Conservation (phyloP, 2,797 vertebrate genomes). For the Peromyscus nudipes region DNA sequence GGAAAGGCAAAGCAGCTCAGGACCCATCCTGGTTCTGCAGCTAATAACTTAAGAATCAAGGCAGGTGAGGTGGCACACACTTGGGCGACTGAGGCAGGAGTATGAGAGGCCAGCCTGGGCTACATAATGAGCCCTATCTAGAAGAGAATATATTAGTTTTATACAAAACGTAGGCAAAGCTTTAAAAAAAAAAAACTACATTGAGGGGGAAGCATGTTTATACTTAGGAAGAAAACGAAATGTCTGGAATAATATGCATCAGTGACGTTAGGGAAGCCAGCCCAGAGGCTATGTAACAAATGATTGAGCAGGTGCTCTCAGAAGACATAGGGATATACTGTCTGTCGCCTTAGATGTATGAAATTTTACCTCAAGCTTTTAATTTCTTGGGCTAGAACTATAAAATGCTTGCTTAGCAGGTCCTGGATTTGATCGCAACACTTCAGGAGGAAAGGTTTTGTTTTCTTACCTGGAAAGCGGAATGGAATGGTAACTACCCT, state of each 20-base stretch:
- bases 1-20: slow-evolving; percentile 8
- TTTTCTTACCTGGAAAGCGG: slow-evolving; percentile 17
- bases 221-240: slow-evolving; percentile 34
- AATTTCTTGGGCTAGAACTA: neutral
- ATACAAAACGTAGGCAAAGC: slow-evolving; percentile 3
- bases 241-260: neutral
- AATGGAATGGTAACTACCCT: neutral
- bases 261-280: neutral
- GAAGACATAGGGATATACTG: neutral
- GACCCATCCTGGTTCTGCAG: neutral
- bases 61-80: neutral
- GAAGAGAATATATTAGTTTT: slow-evolving; percentile 22
- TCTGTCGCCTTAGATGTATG: neutral
- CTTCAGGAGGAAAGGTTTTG: neutral
- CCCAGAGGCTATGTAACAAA: neutral
- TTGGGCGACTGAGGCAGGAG: neutral
- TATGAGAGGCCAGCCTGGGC: neutral
- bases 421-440: neutral
- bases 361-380: neutral
- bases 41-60: slow-evolving; percentile 35
- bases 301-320: neutral
- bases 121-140: neutral
- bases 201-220: neutral
- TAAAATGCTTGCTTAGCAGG: neutral
- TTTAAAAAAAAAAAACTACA: neutral